Evolutionary conservation across 2,113 vertebrate species (phyloP), one percentile per base, ranked within the genome.

Genomic region (Sisor rabdophorus): DNA sequence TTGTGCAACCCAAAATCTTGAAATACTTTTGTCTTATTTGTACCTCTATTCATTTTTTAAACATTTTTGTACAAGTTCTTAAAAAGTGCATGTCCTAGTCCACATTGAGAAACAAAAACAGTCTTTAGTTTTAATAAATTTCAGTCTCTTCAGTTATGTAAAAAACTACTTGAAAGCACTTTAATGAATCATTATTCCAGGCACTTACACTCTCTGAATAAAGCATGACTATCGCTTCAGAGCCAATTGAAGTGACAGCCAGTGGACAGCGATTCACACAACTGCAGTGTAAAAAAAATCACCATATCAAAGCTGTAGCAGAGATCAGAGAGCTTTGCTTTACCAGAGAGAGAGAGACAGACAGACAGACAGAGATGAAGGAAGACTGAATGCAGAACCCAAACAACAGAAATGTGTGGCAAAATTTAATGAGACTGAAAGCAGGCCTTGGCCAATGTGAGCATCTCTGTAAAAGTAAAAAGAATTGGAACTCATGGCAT

Each of bases 291-390:
- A 71, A 73, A 78, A 82, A 84, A 86, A 80, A 88, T 90, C 87
- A 86, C 81, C 87, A 87, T 87, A 87, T 89, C 87, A 89, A 88
- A 89, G 86, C 80, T 84, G 58, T 76, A 74, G 50, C 67, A 80
- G 60, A 78, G 77, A 78, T 79, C 67, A 59, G 50, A 72, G 80
- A 68, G 76, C 80, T 79, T 77, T 44, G 72, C 54, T 24, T 8
- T 70, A 78, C 83, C 65, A 44, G 4, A 36, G 32, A 36, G 32
- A 44, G 40, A 44, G 40, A 7, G 40, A 44, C 6, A 44, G 40
- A 44, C 6, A 10, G 40, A 44, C 4, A 44, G 40, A 44, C 4
- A 44, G 40, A 44, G 40, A 44, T 4, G 8, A 1, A 54, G 48
- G 40, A 30, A 17, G 56, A 61, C 26, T 20, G 24, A 60, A 58